Percentiles rank a stretch among this genome's conserved stretches.
Evolutionary conservation across 2,113 vertebrate species (phyloP).

Genomic region (Xenopus borealis): DNA sequence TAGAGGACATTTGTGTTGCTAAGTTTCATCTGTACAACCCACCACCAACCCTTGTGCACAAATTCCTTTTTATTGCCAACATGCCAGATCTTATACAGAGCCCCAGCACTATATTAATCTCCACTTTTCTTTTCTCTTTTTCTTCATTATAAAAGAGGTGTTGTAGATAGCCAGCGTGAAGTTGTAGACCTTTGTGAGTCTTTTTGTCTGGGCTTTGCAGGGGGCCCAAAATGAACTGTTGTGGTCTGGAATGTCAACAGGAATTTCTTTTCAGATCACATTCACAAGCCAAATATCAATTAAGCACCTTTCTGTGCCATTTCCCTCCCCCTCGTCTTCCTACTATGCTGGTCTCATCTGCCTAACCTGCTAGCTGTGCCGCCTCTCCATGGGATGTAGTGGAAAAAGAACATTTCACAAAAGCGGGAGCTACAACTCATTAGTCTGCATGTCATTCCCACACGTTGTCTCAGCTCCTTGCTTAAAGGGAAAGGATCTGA

Average conservation of each 20-base stretch:
- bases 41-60: slow-evolving; percentile 1
- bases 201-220: slow-evolving; percentile 2
- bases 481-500: neutral
- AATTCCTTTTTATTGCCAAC: slow-evolving; percentile 5
- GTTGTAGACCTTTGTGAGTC: slow-evolving; percentile 9
- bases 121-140: slow-evolving; percentile 5
- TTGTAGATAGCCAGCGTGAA: slow-evolving; percentile 4
- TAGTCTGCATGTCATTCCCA: slow-evolving; percentile 3
- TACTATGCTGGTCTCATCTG: neutral
- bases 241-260: slow-evolving; percentile 1
- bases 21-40: neutral
- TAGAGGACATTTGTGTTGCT: slow-evolving; percentile 3
- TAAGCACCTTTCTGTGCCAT: slow-evolving; percentile 4
- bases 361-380: neutral
- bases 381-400: slow-evolving; percentile 1
- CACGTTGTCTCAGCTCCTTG: neutral
- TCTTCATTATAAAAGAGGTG: slow-evolving; percentile 12
- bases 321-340: neutral
- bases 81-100: neutral
- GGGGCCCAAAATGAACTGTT: slow-evolving; percentile 9
- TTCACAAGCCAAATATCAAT: slow-evolving; percentile 3
- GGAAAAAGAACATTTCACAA: neutral
- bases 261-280: slow-evolving; percentile 11
- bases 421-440: neutral
- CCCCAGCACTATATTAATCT: neutral